phyloP scores from a whole-genome alignment of 2,888 invertebrate species.

The Blastobasis adustella region DNA sequence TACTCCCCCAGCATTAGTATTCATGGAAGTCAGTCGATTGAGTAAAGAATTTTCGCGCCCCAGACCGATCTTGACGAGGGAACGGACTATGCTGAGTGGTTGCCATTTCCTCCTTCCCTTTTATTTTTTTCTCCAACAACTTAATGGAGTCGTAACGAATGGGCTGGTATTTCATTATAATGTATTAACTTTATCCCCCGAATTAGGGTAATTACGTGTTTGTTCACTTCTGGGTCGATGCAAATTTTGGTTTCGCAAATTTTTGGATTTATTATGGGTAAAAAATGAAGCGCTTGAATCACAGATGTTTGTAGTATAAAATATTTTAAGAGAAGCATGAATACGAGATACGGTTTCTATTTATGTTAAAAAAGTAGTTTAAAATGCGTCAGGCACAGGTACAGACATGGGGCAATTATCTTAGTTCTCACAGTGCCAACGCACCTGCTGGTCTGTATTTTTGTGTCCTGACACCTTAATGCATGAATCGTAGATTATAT shows the following conservation, averaged over 20 bases:
- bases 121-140: slow-evolving; percentile 63
- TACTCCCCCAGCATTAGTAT: slow-evolving; percentile 64
- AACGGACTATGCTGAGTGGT: slow-evolving; percentile 52
- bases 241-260: neutral
- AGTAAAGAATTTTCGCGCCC: slow-evolving; percentile 65
- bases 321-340: too few relatives aligned
- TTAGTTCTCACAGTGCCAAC: too few relatives aligned
- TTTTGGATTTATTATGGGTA: too few relatives aligned
- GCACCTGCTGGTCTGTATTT: too few relatives aligned
- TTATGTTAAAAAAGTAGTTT: neutral
- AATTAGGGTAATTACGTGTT: slow-evolving; percentile 31
- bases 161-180: slow-evolving; percentile 59
- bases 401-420: too few relatives aligned
- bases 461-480: too few relatives aligned
- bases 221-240: neutral
- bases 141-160: slow-evolving; percentile 67
- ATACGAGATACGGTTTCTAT: too few relatives aligned
- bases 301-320: too few relatives aligned
- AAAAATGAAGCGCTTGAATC: too few relatives aligned
- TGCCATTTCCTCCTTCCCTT: slow-evolving; percentile 57
- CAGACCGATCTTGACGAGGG: slow-evolving; percentile 57
- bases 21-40: slow-evolving; percentile 70
- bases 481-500: too few relatives aligned
- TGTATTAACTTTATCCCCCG: slow-evolving; percentile 50
- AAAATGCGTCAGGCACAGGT: neutral